Percentiles rank a stretch among this genome's conserved stretches.
Evolutionary conservation across 2,888 invertebrate species (phyloP).

Genomic region (Caenorhabditis angaria): DNA sequence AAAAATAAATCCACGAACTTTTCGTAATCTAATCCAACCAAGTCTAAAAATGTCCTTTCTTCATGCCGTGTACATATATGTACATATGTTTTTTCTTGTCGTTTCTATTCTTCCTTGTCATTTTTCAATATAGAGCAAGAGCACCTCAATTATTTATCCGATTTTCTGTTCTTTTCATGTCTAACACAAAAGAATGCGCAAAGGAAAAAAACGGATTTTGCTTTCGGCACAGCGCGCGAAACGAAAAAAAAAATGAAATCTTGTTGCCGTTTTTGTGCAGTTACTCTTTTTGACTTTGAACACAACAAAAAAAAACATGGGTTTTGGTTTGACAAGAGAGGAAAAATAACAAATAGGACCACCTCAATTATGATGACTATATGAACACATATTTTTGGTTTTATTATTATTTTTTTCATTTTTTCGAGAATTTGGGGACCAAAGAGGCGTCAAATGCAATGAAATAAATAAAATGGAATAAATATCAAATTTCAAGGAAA

Average conservation of each 20-base stretch:
- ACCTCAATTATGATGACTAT: not conserved
- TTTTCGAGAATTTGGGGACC: not conserved
- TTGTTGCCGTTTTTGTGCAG: not conserved
- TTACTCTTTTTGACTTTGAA: not conserved
- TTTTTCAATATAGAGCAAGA: constrained; percentile 1
- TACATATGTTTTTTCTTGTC: no score
- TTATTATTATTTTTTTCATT: not conserved
- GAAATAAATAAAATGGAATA: not conserved
- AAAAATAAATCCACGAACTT: no score
- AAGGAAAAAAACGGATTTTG: not conserved
- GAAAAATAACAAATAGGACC: not conserved
- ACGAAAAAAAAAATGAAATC: not conserved
- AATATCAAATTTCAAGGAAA: not conserved
- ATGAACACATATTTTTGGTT: not conserved
- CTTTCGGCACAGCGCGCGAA: not conserved
- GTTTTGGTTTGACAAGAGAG: not conserved
- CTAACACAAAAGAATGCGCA: not conserved
- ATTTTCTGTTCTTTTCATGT: not conserved
- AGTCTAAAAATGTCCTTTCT: no score
- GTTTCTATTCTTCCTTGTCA: constrained; percentile 7
- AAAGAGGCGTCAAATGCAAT: not conserved
- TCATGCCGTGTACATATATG: no score
- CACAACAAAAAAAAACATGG: not conserved
- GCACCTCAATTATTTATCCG: constrained; percentile 19
- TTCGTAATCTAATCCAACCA: no score